phyloP scores from a whole-genome alignment of 2,797 vertebrate genomes.

The Cossypha polioptera region DNA sequence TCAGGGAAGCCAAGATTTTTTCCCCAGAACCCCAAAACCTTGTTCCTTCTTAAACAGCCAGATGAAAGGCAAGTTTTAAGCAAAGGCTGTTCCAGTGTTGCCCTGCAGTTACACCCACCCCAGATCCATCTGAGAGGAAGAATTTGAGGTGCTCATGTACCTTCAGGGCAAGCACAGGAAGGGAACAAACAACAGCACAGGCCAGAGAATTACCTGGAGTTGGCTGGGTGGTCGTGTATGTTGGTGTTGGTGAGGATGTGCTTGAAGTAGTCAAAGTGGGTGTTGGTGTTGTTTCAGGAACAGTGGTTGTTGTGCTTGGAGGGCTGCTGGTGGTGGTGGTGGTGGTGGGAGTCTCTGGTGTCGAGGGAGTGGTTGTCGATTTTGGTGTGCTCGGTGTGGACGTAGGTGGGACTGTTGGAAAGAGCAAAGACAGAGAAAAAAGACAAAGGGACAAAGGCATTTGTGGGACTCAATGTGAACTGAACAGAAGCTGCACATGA shows the following conservation, averaged over 20 bases:
- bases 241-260: neutral
- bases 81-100: neutral
- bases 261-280: neutral
- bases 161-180: neutral
- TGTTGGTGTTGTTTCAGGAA: too few species aligned
- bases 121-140: rapidly evolving
- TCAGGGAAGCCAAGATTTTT: neutral
- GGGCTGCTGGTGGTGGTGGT: neutral
- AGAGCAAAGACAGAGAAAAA: too few species aligned
- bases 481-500: too few species aligned
- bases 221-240: neutral
- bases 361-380: too few species aligned
- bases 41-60: neutral
- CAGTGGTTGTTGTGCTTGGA: neutral
- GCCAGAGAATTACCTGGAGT: neutral
- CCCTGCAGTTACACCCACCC: neutral
- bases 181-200: neutral
- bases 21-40: neutral
- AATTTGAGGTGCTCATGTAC: neutral
- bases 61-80: neutral
- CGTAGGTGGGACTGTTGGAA: too few species aligned
- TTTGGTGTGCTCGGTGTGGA: too few species aligned
- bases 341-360: too few species aligned
- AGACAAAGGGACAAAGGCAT: too few species aligned
- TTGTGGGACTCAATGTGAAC: too few species aligned